Evolutionary conservation across 2,113 vertebrate genomes (phyloP).

Genomic region (Todiramphus chloris): DNA sequence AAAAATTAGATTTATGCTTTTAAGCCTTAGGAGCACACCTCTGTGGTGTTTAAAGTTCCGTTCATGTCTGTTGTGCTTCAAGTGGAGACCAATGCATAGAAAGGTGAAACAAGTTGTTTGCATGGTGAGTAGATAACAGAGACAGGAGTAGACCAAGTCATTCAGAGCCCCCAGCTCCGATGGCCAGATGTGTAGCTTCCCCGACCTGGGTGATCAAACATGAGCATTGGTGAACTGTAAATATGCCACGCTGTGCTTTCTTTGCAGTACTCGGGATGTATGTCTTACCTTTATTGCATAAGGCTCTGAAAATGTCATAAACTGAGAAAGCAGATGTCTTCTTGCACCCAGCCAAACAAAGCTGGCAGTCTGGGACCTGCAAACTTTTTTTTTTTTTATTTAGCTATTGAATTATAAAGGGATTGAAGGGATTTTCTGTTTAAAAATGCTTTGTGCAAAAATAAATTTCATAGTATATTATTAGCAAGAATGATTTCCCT

Average conservation of each 20-base stretch:
- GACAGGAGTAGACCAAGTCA: background rate
- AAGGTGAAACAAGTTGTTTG: background rate
- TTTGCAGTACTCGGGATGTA: fast-evolving
- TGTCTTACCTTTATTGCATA: background rate
- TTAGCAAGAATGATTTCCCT: background rate
- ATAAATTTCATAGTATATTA: background rate
- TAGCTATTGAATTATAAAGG: fast-evolving
- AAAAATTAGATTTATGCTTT: background rate
- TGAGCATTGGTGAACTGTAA: fast-evolving
- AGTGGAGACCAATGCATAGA: background rate
- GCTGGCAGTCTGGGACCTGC: background rate
- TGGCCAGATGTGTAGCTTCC: background rate
- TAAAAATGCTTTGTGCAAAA: background rate
- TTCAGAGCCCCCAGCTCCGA: background rate
- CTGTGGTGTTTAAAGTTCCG: background rate
- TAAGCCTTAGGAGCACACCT: background rate
- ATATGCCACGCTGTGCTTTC: background rate
- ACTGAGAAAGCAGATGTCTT: fast-evolving
- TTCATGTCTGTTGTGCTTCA: background rate
- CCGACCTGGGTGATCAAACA: background rate
- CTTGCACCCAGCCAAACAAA: background rate
- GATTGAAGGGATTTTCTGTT: background rate
- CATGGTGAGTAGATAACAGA: background rate
- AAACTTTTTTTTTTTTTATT: background rate
- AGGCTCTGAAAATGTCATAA: background rate